phyloP scores from a whole-genome alignment of 2,888 invertebrate species.

The Scaeva pyrastri region DNA sequence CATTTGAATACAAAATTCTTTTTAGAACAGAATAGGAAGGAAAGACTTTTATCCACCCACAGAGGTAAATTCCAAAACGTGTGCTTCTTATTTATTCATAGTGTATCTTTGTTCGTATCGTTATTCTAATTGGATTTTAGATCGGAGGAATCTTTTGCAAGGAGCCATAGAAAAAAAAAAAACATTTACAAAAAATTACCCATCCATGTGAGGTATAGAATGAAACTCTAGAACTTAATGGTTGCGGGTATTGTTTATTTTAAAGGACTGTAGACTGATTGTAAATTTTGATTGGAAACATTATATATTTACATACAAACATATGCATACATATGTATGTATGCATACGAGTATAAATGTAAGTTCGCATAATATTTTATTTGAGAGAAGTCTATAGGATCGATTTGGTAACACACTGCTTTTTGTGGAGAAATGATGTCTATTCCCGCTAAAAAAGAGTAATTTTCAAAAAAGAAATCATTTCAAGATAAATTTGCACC shows the following conservation, averaged over 20 bases:
- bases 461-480: no score
- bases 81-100: constrained; percentile 49
- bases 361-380: no score
- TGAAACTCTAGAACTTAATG: not conserved
- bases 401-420: no score
- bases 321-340: no score
- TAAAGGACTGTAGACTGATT: constrained; percentile 5
- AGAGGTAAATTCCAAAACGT: constrained; percentile 10
- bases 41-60: not conserved
- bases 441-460: no score
- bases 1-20: constrained; percentile 3
- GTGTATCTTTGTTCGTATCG: constrained; percentile 44
- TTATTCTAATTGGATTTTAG: constrained; percentile 43
- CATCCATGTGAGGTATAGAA: not conserved
- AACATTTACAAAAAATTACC: not conserved
- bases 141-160: constrained; percentile 1
- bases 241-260: constrained; percentile 14
- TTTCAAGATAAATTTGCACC: no score
- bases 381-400: no score
- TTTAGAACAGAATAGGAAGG: not conserved
- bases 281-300: not conserved
- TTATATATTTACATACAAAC: no score
- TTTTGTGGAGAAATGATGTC: no score
- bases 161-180: not conserved
- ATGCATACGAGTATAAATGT: no score